These are phyloP conservation scores for Tragelaphus scriptus DNA, from an alignment of 2,113 vertebrate genomes.

Conservation along the genomic window DNA sequence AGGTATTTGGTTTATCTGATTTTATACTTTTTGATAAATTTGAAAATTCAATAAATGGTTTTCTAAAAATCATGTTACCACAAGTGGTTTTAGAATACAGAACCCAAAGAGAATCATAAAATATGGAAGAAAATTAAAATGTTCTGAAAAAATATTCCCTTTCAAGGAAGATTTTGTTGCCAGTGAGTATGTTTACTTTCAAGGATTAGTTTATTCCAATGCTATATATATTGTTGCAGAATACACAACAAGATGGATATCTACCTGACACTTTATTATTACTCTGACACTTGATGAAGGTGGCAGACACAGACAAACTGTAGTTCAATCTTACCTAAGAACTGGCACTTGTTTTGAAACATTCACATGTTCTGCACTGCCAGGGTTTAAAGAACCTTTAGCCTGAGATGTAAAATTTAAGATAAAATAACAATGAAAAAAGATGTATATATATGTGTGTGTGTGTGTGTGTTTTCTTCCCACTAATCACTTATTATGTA, in stretches of 20 bases:
- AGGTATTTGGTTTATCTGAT: neutral
- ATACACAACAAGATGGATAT: neutral
- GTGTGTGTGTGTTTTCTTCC: neutral
- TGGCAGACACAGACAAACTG: neutral
- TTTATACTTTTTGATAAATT: conserved; percentile 5
- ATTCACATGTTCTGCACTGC: neutral
- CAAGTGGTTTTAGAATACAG: neutral
- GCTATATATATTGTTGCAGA: neutral
- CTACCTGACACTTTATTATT: neutral
- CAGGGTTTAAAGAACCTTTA: neutral
- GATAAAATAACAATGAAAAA: neutral
- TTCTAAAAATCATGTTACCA: neutral
- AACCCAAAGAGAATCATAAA: neutral
- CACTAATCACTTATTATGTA: neutral
- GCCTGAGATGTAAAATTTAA: neutral
- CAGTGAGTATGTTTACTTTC: neutral
- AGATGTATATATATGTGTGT: neutral
- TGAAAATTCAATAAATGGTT: neutral
- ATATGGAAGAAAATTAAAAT: neutral
- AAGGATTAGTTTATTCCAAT: neutral
- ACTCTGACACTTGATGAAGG: neutral
- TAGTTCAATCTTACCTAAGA: neutral
- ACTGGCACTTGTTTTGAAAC: neutral
- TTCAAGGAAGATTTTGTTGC: neutral
- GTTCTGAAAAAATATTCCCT: neutral